Percentiles rank a stretch among this genome's conserved stretches.
These are phyloP conservation scores for Alligator mississippiensis DNA, from an alignment of 2,113 vertebrate species.

Conservation along the genomic window DNA sequence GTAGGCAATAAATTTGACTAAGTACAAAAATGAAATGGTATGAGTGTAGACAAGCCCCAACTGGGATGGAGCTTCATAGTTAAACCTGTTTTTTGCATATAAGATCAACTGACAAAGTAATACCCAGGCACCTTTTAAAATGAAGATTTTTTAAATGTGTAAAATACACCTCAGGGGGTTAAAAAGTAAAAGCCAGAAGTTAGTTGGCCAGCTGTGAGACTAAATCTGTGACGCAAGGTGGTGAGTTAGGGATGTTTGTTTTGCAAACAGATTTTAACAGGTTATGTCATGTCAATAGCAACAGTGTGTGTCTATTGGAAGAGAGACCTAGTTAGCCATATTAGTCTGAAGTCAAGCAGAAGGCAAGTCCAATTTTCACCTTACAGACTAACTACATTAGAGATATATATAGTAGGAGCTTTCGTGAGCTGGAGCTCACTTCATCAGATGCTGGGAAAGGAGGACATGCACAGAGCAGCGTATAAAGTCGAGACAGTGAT, in stretches of 20 bases:
- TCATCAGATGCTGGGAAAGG: background rate
- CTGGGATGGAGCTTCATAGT: constrained; percentile 19
- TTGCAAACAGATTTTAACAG: constrained; percentile 62
- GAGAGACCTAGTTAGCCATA: no score
- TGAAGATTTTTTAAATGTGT: constrained; percentile 30
- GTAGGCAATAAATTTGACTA: constrained; percentile 31
- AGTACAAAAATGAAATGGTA: background rate
- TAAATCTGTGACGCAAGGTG: constrained; percentile 35
- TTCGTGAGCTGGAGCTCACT: no score
- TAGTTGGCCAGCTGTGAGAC: constrained; percentile 50
- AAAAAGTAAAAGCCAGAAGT: constrained; percentile 55
- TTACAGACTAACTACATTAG: no score
- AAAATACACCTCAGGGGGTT: background rate
- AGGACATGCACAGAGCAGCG: constrained; percentile 14
- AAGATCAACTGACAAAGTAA: constrained; percentile 22
- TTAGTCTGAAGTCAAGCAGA: no score
- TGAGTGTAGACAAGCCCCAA: background rate
- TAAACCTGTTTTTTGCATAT: background rate
- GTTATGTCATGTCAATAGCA: constrained; percentile 61
- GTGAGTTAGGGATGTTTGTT: background rate
- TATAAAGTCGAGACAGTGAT: background rate
- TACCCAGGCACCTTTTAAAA: background rate
- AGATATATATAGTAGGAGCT: no score
- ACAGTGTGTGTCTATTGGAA: background rate
- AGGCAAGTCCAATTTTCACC: no score